These are phyloP conservation scores for Galbula dea DNA, from an alignment of 2,113 vertebrate genomes.

Conservation along the genomic window DNA sequence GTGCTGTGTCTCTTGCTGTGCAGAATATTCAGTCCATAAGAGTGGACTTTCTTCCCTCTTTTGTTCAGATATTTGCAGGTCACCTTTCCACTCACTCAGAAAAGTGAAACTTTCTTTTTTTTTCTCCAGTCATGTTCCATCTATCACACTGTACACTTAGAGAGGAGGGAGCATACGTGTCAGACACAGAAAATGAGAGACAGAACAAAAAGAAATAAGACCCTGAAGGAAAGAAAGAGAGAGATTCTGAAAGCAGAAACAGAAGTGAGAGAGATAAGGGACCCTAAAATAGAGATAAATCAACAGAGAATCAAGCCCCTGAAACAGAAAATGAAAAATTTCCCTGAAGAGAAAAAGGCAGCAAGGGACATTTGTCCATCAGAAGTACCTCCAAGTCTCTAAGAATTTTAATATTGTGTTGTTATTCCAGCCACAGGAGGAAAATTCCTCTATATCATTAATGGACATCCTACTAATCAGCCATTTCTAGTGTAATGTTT, in stretches of 20 bases:
- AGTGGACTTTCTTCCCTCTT: background rate
- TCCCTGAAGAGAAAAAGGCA: background rate
- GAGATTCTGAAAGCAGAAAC: conserved; percentile 41
- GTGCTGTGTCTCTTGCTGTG: background rate
- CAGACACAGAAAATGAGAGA: conserved; percentile 54
- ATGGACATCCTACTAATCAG: background rate
- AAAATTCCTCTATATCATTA: background rate
- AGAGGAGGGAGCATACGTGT: background rate
- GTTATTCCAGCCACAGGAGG: background rate
- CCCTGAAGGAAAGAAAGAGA: conserved; percentile 40
- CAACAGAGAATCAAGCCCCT: conserved; percentile 1
- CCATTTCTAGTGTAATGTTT: background rate
- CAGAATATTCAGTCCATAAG: background rate
- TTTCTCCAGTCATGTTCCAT: conserved; percentile 18
- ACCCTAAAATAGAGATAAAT: conserved; percentile 40
- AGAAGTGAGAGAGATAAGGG: conserved; percentile 7
- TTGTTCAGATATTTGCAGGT: conserved; percentile 35
- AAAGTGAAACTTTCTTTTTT: conserved; percentile 35
- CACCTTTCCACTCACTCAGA: conserved; percentile 36
- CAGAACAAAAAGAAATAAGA: conserved; percentile 58
- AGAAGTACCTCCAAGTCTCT: background rate
- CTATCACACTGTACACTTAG: conserved; percentile 17
- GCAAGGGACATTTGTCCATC: background rate
- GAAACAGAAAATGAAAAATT: background rate
- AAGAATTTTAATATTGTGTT: background rate